Evolutionary conservation across 2,888 invertebrate genomes (phyloP), one percentile per base, ranked within the genome.

Genomic region (Andrena marginata): DNA sequence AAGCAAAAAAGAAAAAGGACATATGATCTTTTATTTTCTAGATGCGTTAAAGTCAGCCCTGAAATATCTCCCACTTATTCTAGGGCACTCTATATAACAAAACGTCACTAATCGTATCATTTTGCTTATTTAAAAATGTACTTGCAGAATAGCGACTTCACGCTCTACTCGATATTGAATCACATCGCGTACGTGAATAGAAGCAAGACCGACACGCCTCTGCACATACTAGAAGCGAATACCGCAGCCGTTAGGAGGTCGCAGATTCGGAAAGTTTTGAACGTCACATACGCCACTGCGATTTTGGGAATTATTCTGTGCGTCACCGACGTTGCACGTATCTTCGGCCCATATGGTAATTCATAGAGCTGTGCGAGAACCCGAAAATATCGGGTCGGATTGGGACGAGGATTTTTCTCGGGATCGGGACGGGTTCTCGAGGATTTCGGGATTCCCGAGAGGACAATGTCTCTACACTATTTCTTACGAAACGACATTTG

Each of bases 161-260:
- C 95, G 2, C 93, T 95, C 68, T 94, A 95, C 71, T 95, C 95
- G 26, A 95, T 95, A 86, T 89, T 95, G 77, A 95, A 95, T 89
- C 95, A 95, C 87, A 95, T 95, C 72, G 95, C 95, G 16, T 95
- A 95, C 85, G 95, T 95, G 71, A 95, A 95, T 90, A 94, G 95
- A 89, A 93, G 95, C 8, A 93, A 93, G 88, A 89, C 93, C 48
- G 92, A 93, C 74, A 89, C 90, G 16, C 93, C 93, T 33, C 77
- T 94, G 77, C 93, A 94, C 79, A 91, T 94, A 82, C 89, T 93
- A 56, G 93, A 93, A 82, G 89, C 90, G 20, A 90, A 88, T 74
- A 92, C 93, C 2, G 92, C 92, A 8, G 91, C 92, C 16, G 90
- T 90, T 20, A 90, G 92, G 51, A 93, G 93, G 74, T 93, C 93